Percentiles rank a stretch among this genome's conserved stretches.
phyloP scores from a whole-genome alignment of 2,113 vertebrate species.

The Tapirus terrestris region DNA sequence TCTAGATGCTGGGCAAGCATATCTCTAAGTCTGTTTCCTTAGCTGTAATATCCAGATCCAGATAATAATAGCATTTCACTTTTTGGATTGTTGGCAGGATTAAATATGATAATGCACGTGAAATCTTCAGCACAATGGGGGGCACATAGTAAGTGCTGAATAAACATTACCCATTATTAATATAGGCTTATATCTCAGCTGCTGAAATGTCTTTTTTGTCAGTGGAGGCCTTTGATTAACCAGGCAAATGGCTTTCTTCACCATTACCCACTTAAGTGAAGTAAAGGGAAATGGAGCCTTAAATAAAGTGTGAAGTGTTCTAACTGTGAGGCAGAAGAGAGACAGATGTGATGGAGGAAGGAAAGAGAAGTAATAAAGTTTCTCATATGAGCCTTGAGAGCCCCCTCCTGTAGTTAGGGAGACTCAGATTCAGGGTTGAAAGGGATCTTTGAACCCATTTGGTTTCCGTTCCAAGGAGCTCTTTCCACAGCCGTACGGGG shows the following conservation, averaged over 20 bases:
- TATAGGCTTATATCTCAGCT: neutral
- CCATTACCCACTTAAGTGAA: slow-evolving; percentile 32
- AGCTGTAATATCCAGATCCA: neutral
- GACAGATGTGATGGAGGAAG: neutral
- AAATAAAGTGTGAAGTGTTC: slow-evolving; percentile 61
- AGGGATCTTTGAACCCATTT: slow-evolving; percentile 19
- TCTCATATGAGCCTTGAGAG: slow-evolving; percentile 28
- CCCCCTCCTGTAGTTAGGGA: neutral
- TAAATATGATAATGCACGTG: neutral
- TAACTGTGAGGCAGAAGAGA: slow-evolving; percentile 28
- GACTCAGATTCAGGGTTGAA: neutral
- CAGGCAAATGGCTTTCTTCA: slow-evolving; percentile 65
- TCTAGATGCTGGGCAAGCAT: neutral
- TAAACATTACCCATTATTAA: slow-evolving; percentile 25
- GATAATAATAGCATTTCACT: slow-evolving; percentile 6
- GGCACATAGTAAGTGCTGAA: neutral
- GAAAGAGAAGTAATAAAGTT: slow-evolving; percentile 50
- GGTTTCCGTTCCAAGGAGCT: neutral
- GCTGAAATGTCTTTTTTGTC: slow-evolving; percentile 28
- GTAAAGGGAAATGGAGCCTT: slow-evolving; percentile 63
- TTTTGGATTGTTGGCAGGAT: slow-evolving; percentile 28
- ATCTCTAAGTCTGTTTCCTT: slow-evolving; percentile 14
- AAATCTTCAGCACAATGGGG: neutral
- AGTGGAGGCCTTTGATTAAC: slow-evolving; percentile 48
- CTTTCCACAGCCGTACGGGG: neutral